Evolutionary conservation across 2,113 vertebrate species (phyloP).

Genomic region (Sorex fumeus): DNA sequence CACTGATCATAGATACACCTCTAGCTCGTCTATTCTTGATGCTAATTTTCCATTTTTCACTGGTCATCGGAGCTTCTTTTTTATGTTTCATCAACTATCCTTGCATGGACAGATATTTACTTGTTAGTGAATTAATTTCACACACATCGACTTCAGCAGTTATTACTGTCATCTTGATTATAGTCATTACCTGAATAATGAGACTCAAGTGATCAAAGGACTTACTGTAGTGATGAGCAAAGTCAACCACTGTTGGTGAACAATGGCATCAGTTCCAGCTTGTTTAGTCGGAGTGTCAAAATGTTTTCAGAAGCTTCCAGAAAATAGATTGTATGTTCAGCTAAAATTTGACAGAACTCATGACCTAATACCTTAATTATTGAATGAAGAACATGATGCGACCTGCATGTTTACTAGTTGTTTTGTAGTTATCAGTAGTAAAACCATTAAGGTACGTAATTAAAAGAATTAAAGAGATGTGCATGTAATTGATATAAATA

Average conservation of each 20-base stretch:
- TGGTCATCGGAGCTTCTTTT: conserved; percentile 45
- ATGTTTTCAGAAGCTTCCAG: conserved; percentile 50
- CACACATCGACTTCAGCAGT: conserved; percentile 85
- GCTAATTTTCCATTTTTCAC: neutral
- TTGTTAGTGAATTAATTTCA: conserved; percentile 87
- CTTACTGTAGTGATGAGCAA: conserved; percentile 63
- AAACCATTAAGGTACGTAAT: conserved; percentile 73
- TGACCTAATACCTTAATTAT: conserved; percentile 63
- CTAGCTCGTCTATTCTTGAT: neutral
- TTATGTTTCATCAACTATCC: conserved; percentile 42
- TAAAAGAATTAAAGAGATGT: conserved; percentile 75
- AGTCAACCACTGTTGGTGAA: conserved; percentile 75
- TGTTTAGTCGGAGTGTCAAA: conserved; percentile 71
- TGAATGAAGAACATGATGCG: conserved; percentile 76
- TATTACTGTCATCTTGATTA: conserved; percentile 85
- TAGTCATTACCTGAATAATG: conserved; percentile 84
- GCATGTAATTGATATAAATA: conserved; percentile 68
- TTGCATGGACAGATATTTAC: conserved; percentile 81
- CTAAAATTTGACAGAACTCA: conserved; percentile 74
- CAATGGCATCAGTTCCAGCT: conserved; percentile 64
- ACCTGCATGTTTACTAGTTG: conserved; percentile 58
- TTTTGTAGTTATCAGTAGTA: conserved; percentile 74
- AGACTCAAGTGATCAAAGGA: conserved; percentile 61
- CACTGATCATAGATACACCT: neutral
- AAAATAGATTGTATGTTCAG: conserved; percentile 35